Evolutionary conservation across 1,140 invertebrate genomes (phyloP).

Genomic region (Zelostemma sp.): DNA sequence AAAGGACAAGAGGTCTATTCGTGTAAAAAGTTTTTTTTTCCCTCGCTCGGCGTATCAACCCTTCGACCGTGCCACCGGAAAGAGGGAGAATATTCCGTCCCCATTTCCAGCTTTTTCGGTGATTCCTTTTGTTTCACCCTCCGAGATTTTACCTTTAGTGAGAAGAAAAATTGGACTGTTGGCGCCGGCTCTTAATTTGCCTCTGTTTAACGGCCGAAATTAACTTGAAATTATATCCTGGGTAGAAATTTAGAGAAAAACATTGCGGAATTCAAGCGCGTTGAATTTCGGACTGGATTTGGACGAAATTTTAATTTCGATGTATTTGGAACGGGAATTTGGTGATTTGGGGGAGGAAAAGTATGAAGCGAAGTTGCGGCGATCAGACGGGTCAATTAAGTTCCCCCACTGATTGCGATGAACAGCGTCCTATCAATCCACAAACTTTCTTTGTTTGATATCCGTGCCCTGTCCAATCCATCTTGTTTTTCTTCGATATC

Average conservation of each 20-base stretch:
- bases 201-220: conserved; percentile 4
- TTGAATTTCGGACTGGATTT: no score
- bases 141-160: conserved; percentile 1
- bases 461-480: neutral
- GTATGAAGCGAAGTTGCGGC: neutral
- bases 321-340: no score
- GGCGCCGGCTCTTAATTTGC: conserved; percentile 3
- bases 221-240: neutral
- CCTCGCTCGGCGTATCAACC: conserved; percentile 23
- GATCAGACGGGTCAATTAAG: conserved; percentile 8
- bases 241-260: no score
- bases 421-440: conserved; percentile 16
- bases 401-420: conserved; percentile 13
- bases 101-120: conserved; percentile 21
- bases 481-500: conserved; percentile 21
- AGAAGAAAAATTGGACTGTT: conserved; percentile 12
- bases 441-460: conserved; percentile 4
- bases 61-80: conserved; percentile 19
- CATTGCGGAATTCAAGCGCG: no score
- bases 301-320: no score
- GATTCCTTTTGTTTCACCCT: conserved; percentile 2
- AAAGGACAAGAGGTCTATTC: conserved; percentile 1
- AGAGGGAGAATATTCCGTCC: conserved; percentile 21
- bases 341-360: no score
- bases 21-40: conserved; percentile 10